These are phyloP conservation scores for Percopsis transmontana DNA, from an alignment of 2,113 vertebrate genomes.

Conservation along the genomic window DNA sequence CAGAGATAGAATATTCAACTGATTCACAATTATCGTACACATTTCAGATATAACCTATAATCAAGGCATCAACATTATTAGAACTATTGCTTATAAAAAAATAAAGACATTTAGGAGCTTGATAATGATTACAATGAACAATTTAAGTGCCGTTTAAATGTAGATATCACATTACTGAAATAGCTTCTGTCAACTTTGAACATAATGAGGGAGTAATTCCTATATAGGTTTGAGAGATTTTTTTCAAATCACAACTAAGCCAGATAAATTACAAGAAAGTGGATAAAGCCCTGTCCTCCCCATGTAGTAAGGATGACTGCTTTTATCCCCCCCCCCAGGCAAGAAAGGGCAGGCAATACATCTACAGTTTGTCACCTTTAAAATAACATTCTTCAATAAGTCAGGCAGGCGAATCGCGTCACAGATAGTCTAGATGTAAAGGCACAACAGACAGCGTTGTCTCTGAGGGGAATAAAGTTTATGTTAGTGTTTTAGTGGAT, in stretches of 20 bases:
- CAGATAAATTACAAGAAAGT: neutral
- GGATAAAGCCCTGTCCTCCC: neutral
- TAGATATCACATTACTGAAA: neutral
- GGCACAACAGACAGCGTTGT: neutral
- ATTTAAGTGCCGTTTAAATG: conserved; percentile 7
- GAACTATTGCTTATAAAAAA: neutral
- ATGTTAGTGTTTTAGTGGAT: neutral
- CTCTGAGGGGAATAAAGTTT: neutral
- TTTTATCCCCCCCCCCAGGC: neutral
- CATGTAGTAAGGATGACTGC: neutral
- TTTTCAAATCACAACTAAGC: conserved; percentile 11
- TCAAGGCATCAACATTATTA: too few relatives aligned
- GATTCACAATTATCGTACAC: neutral
- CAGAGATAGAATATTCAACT: neutral
- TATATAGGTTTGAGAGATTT: neutral
- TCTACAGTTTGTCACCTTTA: conserved; percentile 10
- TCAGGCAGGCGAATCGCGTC: neutral
- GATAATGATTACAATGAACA: neutral
- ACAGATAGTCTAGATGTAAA: neutral
- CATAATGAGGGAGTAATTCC: neutral
- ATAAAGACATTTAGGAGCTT: neutral
- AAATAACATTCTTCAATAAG: neutral
- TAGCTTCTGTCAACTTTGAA: neutral
- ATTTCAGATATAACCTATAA: too few relatives aligned
- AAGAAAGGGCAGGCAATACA: neutral